Evolutionary conservation across 92 coral and sea anemone species (phyloP), one percentile per base, ranked within the genome.

Genomic region (Siderastrea siderea): DNA sequence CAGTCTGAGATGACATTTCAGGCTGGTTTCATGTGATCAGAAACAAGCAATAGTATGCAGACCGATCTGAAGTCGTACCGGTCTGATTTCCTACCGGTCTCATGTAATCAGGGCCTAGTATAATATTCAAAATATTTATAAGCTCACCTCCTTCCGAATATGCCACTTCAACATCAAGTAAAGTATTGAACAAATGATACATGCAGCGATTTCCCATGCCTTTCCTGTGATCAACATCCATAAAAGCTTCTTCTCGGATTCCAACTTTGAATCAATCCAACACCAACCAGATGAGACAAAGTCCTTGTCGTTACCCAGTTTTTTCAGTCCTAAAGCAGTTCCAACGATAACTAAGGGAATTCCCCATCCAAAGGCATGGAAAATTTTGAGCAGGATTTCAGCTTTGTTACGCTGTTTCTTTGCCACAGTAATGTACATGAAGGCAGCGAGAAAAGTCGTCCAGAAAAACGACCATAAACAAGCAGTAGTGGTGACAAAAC

Each of bases 211-310:
- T 67, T 97, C 99, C 99, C 99, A 97, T 16, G 87, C 95, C 76
- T 95, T 95, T 5, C 98, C 98, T n/a, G 96, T 88, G 53, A 97
- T 46, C 49, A 91, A 62, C 97, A 95, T 97, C 99, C 99, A 97
- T 47, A 93, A 7, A 10, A 83, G 7, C 47, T 77, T 83, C 14
- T 80, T 72, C 0, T 11, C 47, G 0, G 44, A 62, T 2, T 49
- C 19, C 7, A 74, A 9, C 5, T 48, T 62, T 4, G 58, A 43
- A 6, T 55, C 71, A 0, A 97, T 94, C 99, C 99, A 97, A 47
- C 99, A 97, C 99, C 99, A 97, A 0, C 98, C 99, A 0, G 94
- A 92, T 0, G 96, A 71, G 51, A 68, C 51, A 2, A 62, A 15
- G 44, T 90, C 95, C 6, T 89, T 7, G 77, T 91, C 88, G 51